phyloP scores from a whole-genome alignment of 2,113 vertebrate species.

The Pipa parva region DNA sequence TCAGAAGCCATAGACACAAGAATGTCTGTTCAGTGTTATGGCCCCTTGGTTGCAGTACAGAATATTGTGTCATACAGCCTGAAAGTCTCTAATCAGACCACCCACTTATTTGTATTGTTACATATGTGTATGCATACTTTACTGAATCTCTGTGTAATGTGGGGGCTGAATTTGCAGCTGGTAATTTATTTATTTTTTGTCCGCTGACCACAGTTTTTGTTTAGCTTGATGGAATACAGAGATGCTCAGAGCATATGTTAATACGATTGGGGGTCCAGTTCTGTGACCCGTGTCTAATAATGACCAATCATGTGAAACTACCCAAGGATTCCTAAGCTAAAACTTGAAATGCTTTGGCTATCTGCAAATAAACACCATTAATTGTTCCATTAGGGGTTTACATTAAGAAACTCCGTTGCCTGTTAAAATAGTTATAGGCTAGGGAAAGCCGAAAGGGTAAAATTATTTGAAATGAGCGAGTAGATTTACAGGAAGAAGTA shows the following conservation, averaged over 20 bases:
- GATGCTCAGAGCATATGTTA: conserved; percentile 48
- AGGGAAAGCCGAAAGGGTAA: conserved; percentile 47
- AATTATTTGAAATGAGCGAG: conserved; percentile 53
- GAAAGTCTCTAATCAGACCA: conserved; percentile 33
- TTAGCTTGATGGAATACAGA: conserved; percentile 48
- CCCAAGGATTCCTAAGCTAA: conserved; percentile 48
- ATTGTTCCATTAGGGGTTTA: conserved; percentile 48
- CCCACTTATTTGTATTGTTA: conserved; percentile 38
- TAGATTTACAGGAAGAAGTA: conserved; percentile 57
- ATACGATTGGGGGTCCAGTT: conserved; percentile 46
- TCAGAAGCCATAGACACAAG: conserved; percentile 3
- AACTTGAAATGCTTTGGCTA: conserved; percentile 50
- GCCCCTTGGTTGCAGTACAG: conserved; percentile 7
- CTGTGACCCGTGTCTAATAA: conserved; percentile 60
- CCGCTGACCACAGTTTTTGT: conserved; percentile 41
- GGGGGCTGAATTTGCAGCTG: conserved; percentile 33
- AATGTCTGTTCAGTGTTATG: not conserved
- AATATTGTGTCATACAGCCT: rapidly evolving
- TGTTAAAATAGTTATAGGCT: conserved; percentile 40
- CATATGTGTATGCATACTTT: conserved; percentile 38
- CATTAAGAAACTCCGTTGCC: conserved; percentile 46
- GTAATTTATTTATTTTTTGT: conserved; percentile 38
- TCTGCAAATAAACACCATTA: conserved; percentile 55
- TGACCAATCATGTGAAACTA: conserved; percentile 52
- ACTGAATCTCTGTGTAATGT: conserved; percentile 27